Conservation (phyloP, 2,888 invertebrate species). For the Eristalis arbustorum region DNA sequence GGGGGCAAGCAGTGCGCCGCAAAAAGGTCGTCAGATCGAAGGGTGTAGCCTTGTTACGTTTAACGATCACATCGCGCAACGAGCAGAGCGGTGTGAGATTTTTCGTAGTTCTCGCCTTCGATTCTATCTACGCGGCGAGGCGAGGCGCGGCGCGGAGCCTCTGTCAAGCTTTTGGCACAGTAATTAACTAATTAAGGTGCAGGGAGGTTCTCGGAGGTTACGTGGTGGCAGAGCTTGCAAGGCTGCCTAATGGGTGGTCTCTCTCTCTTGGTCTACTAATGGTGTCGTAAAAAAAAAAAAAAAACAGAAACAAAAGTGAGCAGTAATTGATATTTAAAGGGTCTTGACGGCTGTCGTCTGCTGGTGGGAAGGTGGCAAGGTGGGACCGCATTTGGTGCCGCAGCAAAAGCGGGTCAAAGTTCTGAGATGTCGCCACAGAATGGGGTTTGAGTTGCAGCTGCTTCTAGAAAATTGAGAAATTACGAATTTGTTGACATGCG, state of each 20-base stretch:
- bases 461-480: neutral
- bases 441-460: neutral
- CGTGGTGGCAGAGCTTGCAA: constrained; percentile 33
- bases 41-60: constrained; percentile 69
- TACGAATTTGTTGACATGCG: neutral
- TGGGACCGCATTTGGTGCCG: neutral
- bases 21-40: constrained; percentile 62
- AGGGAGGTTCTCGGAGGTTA: constrained; percentile 62
- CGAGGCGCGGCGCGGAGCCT: too few relatives aligned
- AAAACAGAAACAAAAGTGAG: too few relatives aligned
- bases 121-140: constrained; percentile 30
- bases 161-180: constrained; percentile 43
- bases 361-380: neutral
- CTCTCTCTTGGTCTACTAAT: neutral
- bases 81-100: constrained; percentile 38
- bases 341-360: neutral
- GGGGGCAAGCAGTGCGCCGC: constrained; percentile 24
- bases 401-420: neutral
- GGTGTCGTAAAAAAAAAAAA: neutral
- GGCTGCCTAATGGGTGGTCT: constrained; percentile 61
- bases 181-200: constrained; percentile 67
- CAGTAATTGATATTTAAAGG: constrained; percentile 37
- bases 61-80: constrained; percentile 58
- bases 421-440: neutral
- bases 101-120: neutral